Percentiles rank a stretch among this genome's conserved stretches.
phyloP scores from a whole-genome alignment of 2,113 vertebrate species.

The Salvelinus namaycush region DNA sequence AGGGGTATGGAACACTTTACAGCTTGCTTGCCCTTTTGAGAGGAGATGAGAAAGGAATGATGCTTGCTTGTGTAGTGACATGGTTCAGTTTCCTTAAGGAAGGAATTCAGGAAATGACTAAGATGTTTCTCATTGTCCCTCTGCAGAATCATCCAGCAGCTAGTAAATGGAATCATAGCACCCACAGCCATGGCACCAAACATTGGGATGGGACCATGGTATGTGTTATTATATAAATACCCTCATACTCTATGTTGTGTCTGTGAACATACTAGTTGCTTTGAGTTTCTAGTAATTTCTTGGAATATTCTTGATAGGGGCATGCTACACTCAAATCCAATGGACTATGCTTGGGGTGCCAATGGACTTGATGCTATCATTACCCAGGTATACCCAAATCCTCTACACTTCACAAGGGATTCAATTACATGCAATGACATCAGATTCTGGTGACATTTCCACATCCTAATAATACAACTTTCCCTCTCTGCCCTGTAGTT shows the following conservation, averaged over 20 bases:
- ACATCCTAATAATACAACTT: neutral
- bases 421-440: neutral
- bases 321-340: slow-evolving; percentile 93
- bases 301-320: slow-evolving; percentile 73
- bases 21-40: neutral
- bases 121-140: slow-evolving; percentile 22
- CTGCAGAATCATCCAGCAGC: slow-evolving; percentile 92
- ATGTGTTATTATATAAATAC: neutral
- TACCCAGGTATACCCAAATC: slow-evolving; percentile 83
- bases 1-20: slow-evolving; percentile 80
- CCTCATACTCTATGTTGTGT: no score
- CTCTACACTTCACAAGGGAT: neutral
- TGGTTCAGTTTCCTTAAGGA: neutral
- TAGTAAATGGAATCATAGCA: slow-evolving; percentile 96
- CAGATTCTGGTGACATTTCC: neutral
- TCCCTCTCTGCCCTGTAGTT: slow-evolving; percentile 73
- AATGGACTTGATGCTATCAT: slow-evolving; percentile 95
- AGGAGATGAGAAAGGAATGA: neutral
- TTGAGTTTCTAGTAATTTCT: neutral
- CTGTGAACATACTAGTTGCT: neutral
- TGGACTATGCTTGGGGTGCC: slow-evolving; percentile 97
- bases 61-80: neutral
- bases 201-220: slow-evolving; percentile 81
- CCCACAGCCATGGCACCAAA: slow-evolving; percentile 88
- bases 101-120: neutral